phyloP scores from a whole-genome alignment of 2,113 vertebrate species.

The Piaya cayana region DNA sequence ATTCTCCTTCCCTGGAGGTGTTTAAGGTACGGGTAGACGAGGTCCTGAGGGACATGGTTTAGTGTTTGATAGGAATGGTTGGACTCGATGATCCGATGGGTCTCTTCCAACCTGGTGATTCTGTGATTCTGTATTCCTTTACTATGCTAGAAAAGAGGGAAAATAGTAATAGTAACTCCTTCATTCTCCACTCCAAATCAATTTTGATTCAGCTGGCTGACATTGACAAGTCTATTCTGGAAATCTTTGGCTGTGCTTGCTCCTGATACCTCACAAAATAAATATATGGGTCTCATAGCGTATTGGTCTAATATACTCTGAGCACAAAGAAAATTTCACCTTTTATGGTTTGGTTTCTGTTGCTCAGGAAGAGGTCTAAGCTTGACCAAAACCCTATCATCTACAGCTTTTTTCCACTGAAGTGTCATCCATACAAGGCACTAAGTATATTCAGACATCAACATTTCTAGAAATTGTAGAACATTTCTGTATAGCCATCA shows the following conservation, averaged over 20 bases:
- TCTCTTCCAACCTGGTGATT: too few relatives aligned
- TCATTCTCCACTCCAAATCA: background rate
- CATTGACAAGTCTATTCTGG: background rate
- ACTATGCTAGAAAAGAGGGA: background rate
- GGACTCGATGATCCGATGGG: too few relatives aligned
- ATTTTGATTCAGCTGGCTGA: background rate
- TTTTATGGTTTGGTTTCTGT: background rate
- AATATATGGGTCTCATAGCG: background rate
- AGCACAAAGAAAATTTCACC: background rate
- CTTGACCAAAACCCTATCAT: background rate
- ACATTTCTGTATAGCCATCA: background rate
- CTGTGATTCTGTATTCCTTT: too few relatives aligned
- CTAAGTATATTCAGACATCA: background rate
- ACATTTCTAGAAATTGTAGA: background rate
- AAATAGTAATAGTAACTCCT: background rate
- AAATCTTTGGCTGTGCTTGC: background rate
- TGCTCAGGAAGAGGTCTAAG: background rate
- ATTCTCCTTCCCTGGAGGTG: too few relatives aligned
- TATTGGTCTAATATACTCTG: background rate
- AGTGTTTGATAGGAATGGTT: too few relatives aligned
- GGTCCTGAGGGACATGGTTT: too few relatives aligned
- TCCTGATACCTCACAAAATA: background rate
- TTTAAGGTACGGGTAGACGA: too few relatives aligned
- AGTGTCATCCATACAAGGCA: background rate
- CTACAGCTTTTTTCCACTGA: background rate